These are phyloP conservation scores for Coryphaenoides rupestris DNA, from an alignment of 2,113 vertebrate species.

Conservation along the genomic window DNA sequence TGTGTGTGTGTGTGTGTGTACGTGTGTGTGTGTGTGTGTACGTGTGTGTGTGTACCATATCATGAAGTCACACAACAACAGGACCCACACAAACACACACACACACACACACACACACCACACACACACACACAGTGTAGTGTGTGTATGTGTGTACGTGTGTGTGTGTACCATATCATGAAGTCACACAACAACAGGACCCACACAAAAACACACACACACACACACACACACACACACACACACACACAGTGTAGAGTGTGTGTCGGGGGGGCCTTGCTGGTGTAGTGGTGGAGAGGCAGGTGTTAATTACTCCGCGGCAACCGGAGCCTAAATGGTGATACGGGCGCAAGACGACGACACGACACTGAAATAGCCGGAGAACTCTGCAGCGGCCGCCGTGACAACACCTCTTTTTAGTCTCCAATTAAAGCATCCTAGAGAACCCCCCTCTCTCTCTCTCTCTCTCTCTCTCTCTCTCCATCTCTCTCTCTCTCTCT, in stretches of 20 bases:
- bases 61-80: not conserved
- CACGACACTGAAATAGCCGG: slow-evolving; percentile 33
- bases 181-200: too few species aligned
- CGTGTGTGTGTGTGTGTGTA: too few species aligned
- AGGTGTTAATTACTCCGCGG: slow-evolving; percentile 72
- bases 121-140: too few species aligned
- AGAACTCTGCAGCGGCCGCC: slow-evolving; percentile 42
- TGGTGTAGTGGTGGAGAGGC: slow-evolving; percentile 50
- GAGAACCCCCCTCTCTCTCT: too few species aligned
- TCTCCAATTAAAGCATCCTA: slow-evolving; percentile 57
- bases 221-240: slow-evolving; percentile 1
- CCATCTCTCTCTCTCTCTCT: slow-evolving; percentile 25
- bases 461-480: slow-evolving; percentile 24
- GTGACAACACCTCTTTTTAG: slow-evolving; percentile 66
- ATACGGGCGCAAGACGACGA: slow-evolving; percentile 9
- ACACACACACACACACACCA: not conserved
- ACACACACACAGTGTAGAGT: slow-evolving; percentile 19
- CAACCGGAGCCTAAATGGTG: slow-evolving; percentile 55
- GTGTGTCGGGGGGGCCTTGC: slow-evolving; percentile 35
- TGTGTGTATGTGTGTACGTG: too few species aligned
- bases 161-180: too few species aligned
- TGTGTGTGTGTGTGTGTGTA: too few species aligned
- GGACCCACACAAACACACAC: too few species aligned
- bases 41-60: too few species aligned
- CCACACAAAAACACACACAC: slow-evolving; percentile 1